Base-by-base conservation (phyloP, 2,888 invertebrate species). In the Agrilus mali region DNA sequence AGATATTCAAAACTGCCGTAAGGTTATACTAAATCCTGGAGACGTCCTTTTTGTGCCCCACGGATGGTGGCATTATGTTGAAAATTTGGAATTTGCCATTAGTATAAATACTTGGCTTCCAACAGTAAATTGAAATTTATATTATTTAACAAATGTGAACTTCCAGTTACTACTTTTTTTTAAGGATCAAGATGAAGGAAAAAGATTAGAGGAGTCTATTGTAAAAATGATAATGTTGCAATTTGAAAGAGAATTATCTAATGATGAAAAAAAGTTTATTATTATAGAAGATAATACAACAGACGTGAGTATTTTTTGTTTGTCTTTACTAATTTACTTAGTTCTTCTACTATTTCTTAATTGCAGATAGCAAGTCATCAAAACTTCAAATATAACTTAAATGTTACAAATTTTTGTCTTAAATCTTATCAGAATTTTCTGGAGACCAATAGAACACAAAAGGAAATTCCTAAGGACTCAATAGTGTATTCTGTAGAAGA, bases 1-100 rank as follows among this genome's bases (percentile, higher is more conserved):
- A 60, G 62, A 50, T 39, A 42, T 60, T 38, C 47, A 41, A 27
- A 52, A 56, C 44, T 60, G 60, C 40, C 57, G 55, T 49, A 57
- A 78, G 48, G 75, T 90, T 27, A 74, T 77, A 42, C 66, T 96
- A 40, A 71, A 79, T 37, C 82, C 90, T 8, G 92, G 93, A 0
- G 89, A 96, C 66, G 84, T 90, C 1, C 68, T 97, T 32, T 77
- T 86, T 56, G 85, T 97, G 7, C 96, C 96, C 0, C 75, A 77
- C 47, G 84, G 86, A 47, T 97, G 96, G 95, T 97, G 96, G 96
- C 96, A 96, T 69, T 94, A 86, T 69, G 96, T 95, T 1, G 87
- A 90, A 65, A 92, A 93, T 60, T 85, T 89, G 70, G 69, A 73
- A 4, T 63, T 71, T 33, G 73, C 80, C 38, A 73, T 82, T 31